Evolutionary conservation across 2,797 vertebrate species (phyloP).

Genomic region (Neopelma chrysocephalum): DNA sequence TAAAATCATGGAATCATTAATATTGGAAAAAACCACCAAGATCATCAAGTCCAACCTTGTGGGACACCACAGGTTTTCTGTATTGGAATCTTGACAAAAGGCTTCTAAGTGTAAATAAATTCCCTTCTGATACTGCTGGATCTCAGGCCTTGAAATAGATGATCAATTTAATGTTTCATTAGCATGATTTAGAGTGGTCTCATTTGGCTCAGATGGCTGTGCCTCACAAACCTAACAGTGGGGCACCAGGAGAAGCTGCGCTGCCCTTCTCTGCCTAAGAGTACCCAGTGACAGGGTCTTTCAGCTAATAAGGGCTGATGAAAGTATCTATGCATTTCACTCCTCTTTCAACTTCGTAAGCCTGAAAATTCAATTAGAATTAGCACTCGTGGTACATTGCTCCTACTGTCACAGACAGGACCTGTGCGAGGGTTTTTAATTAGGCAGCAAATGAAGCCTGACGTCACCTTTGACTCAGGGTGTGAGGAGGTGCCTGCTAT

Average conservation of each 20-base stretch:
- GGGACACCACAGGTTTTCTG: neutral
- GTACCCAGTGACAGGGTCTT: neutral
- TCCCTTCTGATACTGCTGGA: neutral
- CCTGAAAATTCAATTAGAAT: constrained; percentile 64
- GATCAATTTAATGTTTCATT: neutral
- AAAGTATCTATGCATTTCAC: neutral
- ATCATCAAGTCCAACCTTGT: neutral
- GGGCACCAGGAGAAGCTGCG: neutral
- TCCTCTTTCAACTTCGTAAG: constrained; percentile 20
- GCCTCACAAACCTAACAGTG: neutral
- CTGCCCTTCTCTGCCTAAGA: neutral
- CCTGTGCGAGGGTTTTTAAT: constrained; percentile 49
- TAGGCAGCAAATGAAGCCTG: constrained; percentile 63
- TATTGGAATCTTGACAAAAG: neutral
- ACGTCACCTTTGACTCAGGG: neutral
- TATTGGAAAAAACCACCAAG: neutral
- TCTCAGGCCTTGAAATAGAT: neutral
- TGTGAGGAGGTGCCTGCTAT: neutral
- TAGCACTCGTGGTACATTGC: constrained; percentile 12
- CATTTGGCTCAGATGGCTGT: neutral
- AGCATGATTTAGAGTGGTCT: neutral
- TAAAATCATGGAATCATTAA: neutral
- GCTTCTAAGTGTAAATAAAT: neutral
- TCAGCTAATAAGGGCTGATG: neutral
- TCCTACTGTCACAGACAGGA: constrained; percentile 47